Evolutionary conservation across 2,113 vertebrate genomes (phyloP), one percentile per base, ranked within the genome.

Genomic region (Lethenteron reissneri): DNA sequence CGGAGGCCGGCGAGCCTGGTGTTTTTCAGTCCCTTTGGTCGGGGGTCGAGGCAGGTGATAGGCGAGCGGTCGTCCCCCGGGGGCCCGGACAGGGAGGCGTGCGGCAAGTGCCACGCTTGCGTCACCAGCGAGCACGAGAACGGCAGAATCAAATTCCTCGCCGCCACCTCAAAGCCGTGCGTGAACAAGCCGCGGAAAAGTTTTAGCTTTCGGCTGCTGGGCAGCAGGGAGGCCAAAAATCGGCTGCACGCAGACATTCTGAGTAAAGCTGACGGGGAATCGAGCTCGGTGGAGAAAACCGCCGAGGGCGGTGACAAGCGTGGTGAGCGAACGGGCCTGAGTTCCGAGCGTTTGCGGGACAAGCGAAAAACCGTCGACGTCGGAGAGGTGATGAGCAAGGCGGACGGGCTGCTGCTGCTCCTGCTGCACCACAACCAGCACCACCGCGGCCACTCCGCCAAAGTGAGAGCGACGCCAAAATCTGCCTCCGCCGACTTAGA

Each of bases 211-310:
- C 64, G 64, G n/a, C 64, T 68, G 8, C 64, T 68, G n/a, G 25
- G 64, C 64, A n/a, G 25, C 10, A n/a, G 64, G n/a, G 64, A 68
- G n/a, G 25, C n/a, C 11, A 11, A n/a, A 68, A 25, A 41, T 41
- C 41, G 41, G 41, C 41, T 41, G 41, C 41, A 41, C 41, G 41
- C 41, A 41, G 41, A 41, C 41, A 7, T 41, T 41, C 41, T 41
- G 64, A 25, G n/a, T 68, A 68, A 68, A 68, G n/a, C 64, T 17
- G 64, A 68, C 64, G 64, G 64, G 64, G n/a, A 68, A 25, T 25
- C 64, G 25, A 9, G 64, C n/a, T 11, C n/a, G 64, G 41, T 5
- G 41, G 41, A 41, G 41, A 41, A 41, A 41, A 41, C 41, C 41
- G 41, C n/a, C 64, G n/a, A 68, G 25, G 64, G 64, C n/a, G 64